Conservation (phyloP, 2,888 invertebrate species). For the Homarus gammarus region DNA sequence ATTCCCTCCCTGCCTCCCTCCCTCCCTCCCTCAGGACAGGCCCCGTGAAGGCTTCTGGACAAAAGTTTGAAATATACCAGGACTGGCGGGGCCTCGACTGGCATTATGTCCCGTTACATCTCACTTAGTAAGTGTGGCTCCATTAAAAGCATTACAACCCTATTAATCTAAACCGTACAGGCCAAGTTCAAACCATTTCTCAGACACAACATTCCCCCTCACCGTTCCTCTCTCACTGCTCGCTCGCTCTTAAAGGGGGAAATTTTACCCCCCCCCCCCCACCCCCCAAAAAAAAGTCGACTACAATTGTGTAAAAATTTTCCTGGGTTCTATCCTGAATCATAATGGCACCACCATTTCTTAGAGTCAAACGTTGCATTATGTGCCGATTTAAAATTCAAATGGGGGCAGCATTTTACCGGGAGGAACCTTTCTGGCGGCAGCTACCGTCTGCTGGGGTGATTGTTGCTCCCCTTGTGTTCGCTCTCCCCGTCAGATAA, state of each 20-base stretch:
- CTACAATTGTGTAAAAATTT: constrained; percentile 67
- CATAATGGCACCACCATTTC: constrained; percentile 64
- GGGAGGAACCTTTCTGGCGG: constrained; percentile 38
- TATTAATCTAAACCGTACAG: constrained; percentile 60
- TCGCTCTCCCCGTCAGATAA: constrained; percentile 19
- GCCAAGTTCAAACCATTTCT: constrained; percentile 50
- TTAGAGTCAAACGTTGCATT: constrained; percentile 70
- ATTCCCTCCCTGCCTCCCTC: not conserved
- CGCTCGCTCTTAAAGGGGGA: constrained; percentile 22
- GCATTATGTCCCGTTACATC: constrained; percentile 49
- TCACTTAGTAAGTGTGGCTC: constrained; percentile 47
- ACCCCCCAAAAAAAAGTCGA: constrained; percentile 20
- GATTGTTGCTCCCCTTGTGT: constrained; percentile 32
- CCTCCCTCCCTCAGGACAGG: not conserved
- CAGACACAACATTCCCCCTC: constrained; percentile 3
- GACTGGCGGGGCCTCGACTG: constrained; percentile 23
- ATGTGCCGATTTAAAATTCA: constrained; percentile 67
- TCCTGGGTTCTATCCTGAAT: constrained; percentile 60
- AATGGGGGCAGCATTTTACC: constrained; percentile 66
- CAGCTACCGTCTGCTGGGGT: constrained; percentile 30
- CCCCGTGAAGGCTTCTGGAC: not conserved
- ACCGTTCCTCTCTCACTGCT: constrained; percentile 12
- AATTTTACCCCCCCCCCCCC: not conserved
- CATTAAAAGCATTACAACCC: constrained; percentile 59
- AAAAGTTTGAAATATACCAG: constrained; percentile 49